Percentiles rank a stretch among this genome's conserved stretches.
These are phyloP conservation scores for Sebastes matsubarae DNA, from an alignment of 2,797 vertebrate genomes.

Conservation along the genomic window DNA sequence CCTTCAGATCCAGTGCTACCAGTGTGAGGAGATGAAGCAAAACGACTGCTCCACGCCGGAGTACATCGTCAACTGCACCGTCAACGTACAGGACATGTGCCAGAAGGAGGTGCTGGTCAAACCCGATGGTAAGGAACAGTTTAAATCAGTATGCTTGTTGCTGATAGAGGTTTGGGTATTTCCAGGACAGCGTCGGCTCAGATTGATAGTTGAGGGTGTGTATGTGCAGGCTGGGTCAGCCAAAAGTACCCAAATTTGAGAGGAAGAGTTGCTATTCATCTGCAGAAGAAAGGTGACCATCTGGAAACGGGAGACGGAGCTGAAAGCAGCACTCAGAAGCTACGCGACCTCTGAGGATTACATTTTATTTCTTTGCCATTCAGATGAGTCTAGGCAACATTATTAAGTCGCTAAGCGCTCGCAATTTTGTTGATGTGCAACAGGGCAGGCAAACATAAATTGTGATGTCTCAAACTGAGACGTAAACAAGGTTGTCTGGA, in stretches of 20 bases:
- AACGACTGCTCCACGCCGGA: constrained; percentile 96
- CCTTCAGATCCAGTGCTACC: constrained; percentile 98
- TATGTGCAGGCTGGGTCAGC: neutral
- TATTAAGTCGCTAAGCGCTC: neutral
- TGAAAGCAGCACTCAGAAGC: neutral
- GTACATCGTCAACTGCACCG: constrained; percentile 96
- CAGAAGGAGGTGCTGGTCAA: constrained; percentile 98
- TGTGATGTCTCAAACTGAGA: neutral
- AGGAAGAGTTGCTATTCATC: constrained; percentile 4
- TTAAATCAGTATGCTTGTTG: neutral
- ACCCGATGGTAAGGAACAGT: constrained; percentile 86
- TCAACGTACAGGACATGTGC: constrained; percentile 98
- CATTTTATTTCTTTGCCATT: neutral
- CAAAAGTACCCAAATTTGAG: neutral
- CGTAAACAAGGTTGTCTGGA: constrained; percentile 7
- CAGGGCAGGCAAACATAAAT: neutral
- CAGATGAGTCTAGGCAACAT: neutral
- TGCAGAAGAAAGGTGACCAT: constrained; percentile 26
- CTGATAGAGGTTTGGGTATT: neutral
- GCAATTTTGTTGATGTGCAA: neutral
- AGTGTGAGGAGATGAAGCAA: constrained; percentile 95
- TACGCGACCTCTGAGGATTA: neutral
- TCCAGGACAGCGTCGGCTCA: neutral
- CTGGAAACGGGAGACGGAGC: constrained; percentile 7
- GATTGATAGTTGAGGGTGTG: constrained; percentile 13